Conservation (phyloP, 2,888 invertebrate species). For the Piscicola geometra region DNA sequence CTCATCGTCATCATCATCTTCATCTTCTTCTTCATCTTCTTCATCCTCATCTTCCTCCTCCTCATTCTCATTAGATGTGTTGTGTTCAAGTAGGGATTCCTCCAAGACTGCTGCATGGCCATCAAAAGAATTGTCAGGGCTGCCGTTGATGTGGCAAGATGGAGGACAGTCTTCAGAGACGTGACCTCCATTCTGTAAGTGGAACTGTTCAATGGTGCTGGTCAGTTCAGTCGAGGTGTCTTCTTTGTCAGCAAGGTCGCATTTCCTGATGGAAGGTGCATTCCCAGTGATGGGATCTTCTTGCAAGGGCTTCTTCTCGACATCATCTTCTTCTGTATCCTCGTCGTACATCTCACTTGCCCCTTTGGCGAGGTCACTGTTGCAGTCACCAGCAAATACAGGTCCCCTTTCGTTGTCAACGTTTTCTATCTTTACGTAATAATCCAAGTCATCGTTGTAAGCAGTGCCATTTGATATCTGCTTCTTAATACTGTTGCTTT, state of each 20-base stretch:
- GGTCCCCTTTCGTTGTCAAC: not conserved
- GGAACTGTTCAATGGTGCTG: not conserved
- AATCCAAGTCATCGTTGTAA: not conserved
- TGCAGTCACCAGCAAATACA: not conserved
- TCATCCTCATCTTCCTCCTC: slow-evolving; percentile 17
- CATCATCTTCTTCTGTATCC: too few relatives aligned
- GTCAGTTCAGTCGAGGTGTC: not conserved
- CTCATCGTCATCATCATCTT: slow-evolving; percentile 7
- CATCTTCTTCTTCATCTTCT: slow-evolving; percentile 31
- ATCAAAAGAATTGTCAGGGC: not conserved
- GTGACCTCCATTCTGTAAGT: not conserved
- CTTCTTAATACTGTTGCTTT: not conserved
- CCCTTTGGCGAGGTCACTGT: not conserved
- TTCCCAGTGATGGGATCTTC: not conserved
- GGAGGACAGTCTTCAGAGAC: not conserved
- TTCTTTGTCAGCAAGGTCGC: not conserved
- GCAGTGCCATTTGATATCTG: not conserved
- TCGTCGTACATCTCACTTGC: not conserved
- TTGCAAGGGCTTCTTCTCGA: too few relatives aligned
- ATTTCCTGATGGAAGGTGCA: slow-evolving; percentile 8
- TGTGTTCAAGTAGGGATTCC: not conserved
- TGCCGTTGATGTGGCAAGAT: not conserved
- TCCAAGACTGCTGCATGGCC: not conserved
- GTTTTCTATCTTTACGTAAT: not conserved
- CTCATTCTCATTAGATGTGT: slow-evolving; percentile 8